Conservation (phyloP, 2,797 vertebrate species). For the Acrocephalus scirpaceus region DNA sequence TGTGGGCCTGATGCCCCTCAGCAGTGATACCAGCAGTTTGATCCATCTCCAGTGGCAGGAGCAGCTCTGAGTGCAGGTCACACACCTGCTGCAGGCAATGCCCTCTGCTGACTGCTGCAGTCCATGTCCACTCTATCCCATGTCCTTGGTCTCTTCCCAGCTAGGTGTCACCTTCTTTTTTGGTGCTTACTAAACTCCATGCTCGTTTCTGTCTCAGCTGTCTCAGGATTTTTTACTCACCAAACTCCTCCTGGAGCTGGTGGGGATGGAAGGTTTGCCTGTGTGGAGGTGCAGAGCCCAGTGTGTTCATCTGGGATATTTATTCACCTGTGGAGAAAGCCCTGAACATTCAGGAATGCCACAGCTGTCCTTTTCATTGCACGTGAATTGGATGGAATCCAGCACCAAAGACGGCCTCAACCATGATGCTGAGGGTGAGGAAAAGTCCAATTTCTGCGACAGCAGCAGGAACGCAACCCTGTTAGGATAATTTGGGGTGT, state of each 20-base stretch:
- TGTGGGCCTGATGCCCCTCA: not conserved
- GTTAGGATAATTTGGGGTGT: not conserved
- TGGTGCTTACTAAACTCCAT: not conserved
- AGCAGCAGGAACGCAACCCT: not conserved
- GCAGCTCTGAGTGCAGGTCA: not conserved
- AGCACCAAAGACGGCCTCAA: not conserved
- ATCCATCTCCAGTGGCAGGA: not conserved
- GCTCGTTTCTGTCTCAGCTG: not conserved
- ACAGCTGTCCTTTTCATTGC: not conserved
- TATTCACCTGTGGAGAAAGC: not conserved
- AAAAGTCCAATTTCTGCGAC: not conserved
- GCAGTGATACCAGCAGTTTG: not conserved
- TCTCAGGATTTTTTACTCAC: not conserved
- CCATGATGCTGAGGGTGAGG: fast-evolving
- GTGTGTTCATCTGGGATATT: not conserved
- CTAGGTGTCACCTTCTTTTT: not conserved
- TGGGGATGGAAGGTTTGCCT: not conserved
- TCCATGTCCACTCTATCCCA: fast-evolving
- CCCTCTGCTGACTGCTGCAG: not conserved
- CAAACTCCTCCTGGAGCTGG: not conserved
- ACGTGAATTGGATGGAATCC: not conserved
- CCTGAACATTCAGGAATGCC: not conserved
- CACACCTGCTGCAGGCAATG: not conserved
- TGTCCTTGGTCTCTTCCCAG: not conserved
- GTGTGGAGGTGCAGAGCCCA: not conserved